Base-by-base conservation (phyloP, 1,140 invertebrate genomes). In the Andrena cerasifolii region DNA sequence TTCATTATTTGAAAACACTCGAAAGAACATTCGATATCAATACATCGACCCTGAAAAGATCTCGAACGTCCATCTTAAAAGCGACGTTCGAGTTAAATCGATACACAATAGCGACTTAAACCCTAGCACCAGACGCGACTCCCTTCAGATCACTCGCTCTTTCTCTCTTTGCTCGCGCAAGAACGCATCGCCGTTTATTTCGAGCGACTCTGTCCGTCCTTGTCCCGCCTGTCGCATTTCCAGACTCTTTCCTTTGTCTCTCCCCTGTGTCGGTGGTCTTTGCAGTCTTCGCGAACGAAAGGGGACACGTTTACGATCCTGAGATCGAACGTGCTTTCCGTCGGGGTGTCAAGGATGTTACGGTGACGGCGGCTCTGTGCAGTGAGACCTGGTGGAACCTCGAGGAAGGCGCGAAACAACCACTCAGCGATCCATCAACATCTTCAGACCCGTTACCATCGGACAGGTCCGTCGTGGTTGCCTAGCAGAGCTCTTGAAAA, bases 121-220 rank as follows among this genome's bases (percentile, higher is more conserved):
- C 24, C 16, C 63, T 43, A 40, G 3, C 12, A 12, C 31, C 18
- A 21, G 26, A 2, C 7, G 24, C 36, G 12, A 7, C 61, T 31
- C 12, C 10, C 71, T 74, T 74, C 71, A 74, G 8, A n/a, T 28
- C n/a, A 0, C 40, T 70, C 51, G 49, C 58, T 71, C 47, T 49
- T 63, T 53, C 58, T 74, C 31, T 80, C 18, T 66, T 76, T 61
- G 18, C 43, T 53, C 33, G 3, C 70, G 18, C 59, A 33, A 40
- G 36, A 74, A 68, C 28, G 21, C 47, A 33, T 54, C 63, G 62
- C 26, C 40, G 31, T 68, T 58, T 58, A 56, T 45, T 5, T 26
- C 56, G 21, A 45, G 6, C 21, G 31, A 58, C 36, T 40, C 28
- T 36, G 3, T 58, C 31, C 36, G 36, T 58, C 40, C 26, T 67